These are phyloP conservation scores for Neoniphon sammara DNA, from an alignment of 2,797 vertebrate species.

Conservation along the genomic window DNA sequence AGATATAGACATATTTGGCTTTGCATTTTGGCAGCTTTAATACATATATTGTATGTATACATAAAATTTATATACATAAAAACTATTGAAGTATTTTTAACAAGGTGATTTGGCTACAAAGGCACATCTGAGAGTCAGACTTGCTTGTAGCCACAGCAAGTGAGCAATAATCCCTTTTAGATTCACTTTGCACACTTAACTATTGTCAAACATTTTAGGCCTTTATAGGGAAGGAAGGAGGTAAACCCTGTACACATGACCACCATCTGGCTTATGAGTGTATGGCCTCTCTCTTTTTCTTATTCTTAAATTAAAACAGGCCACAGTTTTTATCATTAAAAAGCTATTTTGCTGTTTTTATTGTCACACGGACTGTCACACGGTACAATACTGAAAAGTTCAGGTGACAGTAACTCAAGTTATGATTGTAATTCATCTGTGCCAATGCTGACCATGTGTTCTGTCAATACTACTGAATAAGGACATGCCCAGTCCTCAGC, in stretches of 20 bases:
- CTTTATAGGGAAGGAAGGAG: too few species aligned
- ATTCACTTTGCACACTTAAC: background rate
- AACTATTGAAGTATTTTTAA: conserved; percentile 9
- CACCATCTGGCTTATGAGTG: too few species aligned
- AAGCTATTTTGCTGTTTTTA: too few species aligned
- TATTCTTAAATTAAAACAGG: background rate
- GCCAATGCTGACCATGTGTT: background rate
- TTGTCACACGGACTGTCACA: too few species aligned
- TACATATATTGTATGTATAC: too few species aligned
- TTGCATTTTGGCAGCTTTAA: too few species aligned
- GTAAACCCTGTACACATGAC: background rate
- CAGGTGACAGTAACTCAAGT: background rate
- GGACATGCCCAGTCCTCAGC: conserved; percentile 44
- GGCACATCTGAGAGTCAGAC: too few species aligned
- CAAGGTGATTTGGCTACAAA: background rate
- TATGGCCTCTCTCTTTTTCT: too few species aligned
- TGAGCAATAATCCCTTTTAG: background rate
- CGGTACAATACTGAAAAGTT: background rate
- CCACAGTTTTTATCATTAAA: background rate
- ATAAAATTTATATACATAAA: too few species aligned
- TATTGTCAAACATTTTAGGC: background rate
- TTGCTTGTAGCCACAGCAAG: too few species aligned
- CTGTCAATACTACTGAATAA: conserved; percentile 65
- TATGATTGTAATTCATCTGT: background rate
- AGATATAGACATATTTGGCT: too few species aligned